These are phyloP conservation scores for Oncorhynchus tshawytscha DNA, from an alignment of 2,113 vertebrate species.

Conservation along the genomic window DNA sequence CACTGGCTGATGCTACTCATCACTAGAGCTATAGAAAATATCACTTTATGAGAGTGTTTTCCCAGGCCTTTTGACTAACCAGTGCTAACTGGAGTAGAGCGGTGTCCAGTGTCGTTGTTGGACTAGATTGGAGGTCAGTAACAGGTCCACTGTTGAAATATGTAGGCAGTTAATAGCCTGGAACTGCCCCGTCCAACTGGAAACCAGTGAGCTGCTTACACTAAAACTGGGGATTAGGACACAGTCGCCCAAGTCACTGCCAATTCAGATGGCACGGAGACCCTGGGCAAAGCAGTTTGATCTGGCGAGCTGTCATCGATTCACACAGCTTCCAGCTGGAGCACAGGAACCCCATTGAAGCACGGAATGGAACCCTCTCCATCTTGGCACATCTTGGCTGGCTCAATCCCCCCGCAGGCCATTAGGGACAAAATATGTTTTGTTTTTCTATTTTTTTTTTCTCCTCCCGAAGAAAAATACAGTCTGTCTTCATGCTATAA, in stretches of 20 bases:
- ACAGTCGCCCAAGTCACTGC: conserved; percentile 61
- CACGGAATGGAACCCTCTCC: conserved; percentile 70
- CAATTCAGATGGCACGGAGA: conserved; percentile 72
- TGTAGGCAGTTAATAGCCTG: conserved; percentile 70
- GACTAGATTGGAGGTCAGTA: conserved; percentile 48
- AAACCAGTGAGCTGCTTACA: conserved; percentile 67
- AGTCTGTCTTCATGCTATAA: conserved; percentile 79
- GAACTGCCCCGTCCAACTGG: conserved; percentile 69
- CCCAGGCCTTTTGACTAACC: conserved; percentile 52
- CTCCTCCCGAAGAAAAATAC: conserved; percentile 70
- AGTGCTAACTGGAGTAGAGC: conserved; percentile 57
- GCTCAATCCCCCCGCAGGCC: conserved; percentile 71
- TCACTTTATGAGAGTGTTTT: not conserved
- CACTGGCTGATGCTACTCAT: not conserved
- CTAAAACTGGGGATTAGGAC: conserved; percentile 69
- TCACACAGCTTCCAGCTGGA: conserved; percentile 77
- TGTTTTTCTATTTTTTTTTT: conserved; percentile 61
- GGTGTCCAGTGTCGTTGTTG: conserved; percentile 45
- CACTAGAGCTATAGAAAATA: not conserved
- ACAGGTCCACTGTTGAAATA: conserved; percentile 64
- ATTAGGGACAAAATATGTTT: conserved; percentile 74
- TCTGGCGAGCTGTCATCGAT: conserved; percentile 69
- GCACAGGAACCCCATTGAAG: conserved; percentile 68
- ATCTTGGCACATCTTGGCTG: conserved; percentile 73
- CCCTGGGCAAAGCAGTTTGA: conserved; percentile 66